Percentiles rank a stretch among this genome's conserved stretches.
Conservation (phyloP, 1,140 invertebrate species). For the Tetramorium alpestre region DNA sequence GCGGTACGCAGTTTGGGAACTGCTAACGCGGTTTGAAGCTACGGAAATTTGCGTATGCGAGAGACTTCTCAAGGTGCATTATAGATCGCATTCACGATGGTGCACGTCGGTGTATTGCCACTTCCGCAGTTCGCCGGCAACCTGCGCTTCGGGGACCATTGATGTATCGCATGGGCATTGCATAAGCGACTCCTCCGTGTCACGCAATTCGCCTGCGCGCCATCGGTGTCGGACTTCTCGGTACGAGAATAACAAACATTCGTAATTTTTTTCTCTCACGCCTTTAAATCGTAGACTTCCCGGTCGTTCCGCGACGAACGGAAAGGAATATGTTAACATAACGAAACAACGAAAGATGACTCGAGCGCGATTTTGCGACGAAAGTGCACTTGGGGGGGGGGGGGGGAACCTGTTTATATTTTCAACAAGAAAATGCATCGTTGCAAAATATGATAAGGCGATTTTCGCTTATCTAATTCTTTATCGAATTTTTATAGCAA, state of each 20-base stretch:
- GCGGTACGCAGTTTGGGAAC: neutral
- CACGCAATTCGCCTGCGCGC: constrained; percentile 28
- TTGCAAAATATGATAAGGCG: neutral
- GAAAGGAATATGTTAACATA: neutral
- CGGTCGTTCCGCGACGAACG: neutral
- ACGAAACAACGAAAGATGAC: neutral
- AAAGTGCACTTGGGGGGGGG: neutral
- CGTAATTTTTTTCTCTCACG: neutral
- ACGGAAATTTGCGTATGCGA: constrained; percentile 13
- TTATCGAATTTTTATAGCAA: too few species aligned
- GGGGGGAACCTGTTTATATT: neutral
- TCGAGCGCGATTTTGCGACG: neutral
- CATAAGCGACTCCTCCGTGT: constrained; percentile 30
- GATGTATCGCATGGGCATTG: constrained; percentile 42
- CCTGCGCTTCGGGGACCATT: constrained; percentile 27
- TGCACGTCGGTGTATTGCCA: constrained; percentile 20
- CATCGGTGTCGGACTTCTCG: neutral
- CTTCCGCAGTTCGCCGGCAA: constrained; percentile 25
- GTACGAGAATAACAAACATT: constrained; percentile 16
- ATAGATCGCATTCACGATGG: constrained; percentile 30
- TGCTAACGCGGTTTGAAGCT: neutral
- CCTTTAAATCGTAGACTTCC: neutral
- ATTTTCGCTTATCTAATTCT: neutral
- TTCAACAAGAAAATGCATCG: neutral
- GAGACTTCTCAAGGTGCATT: neutral